A percentile compares a stretch with the other conserved stretches of the same genome.
These are phyloP conservation scores for Perodicticus potto DNA, from an alignment of 2,797 vertebrate species.

Conservation along the genomic window DNA sequence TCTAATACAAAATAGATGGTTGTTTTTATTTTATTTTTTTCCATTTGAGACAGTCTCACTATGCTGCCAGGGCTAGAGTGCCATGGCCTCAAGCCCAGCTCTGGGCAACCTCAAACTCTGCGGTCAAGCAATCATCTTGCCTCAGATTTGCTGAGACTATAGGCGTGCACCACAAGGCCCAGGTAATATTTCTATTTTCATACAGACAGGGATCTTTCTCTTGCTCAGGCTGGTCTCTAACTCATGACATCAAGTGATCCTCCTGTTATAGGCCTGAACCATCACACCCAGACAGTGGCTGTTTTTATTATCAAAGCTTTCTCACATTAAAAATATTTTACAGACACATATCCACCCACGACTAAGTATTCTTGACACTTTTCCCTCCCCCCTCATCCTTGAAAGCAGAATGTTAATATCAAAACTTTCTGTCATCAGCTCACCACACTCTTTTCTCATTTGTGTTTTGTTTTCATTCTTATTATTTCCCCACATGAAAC, in stretches of 20 bases:
- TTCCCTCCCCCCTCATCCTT: background rate
- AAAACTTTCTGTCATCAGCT: background rate
- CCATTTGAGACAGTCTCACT: no score
- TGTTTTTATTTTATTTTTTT: background rate
- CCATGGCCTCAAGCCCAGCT: no score
- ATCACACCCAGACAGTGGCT: background rate
- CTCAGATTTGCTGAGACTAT: no score
- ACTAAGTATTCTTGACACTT: background rate
- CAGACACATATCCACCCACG: background rate
- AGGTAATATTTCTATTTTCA: no score
- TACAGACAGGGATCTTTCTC: no score
- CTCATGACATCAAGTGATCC: no score
- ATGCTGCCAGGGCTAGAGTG: no score
- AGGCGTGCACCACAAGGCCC: no score
- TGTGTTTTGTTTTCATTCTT: background rate
- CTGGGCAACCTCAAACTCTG: no score
- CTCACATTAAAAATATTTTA: conserved; percentile 20
- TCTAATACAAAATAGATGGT: background rate
- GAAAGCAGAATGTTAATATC: background rate
- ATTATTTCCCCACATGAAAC: conserved; percentile 10
- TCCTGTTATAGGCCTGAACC: no score
- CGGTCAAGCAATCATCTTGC: no score
- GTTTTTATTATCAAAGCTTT: conserved; percentile 50
- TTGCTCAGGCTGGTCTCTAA: no score
- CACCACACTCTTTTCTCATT: background rate